phyloP scores from a whole-genome alignment of 2,888 invertebrate genomes.

The Carterocephalus palaemon region DNA sequence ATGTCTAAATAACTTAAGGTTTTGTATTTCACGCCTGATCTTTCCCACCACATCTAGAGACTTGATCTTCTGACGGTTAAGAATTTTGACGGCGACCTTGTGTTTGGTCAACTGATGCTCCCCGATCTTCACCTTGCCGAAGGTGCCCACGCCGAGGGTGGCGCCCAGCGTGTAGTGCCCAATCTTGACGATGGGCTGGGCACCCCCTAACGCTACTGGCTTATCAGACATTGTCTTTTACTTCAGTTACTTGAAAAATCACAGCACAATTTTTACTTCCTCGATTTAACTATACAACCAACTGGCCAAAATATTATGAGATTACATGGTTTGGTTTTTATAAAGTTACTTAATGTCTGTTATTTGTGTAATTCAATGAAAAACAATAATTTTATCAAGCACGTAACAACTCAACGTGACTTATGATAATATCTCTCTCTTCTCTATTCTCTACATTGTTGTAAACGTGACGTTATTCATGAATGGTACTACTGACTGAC shows the following conservation, averaged over 20 bases:
- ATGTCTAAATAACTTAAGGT: constrained; percentile 98
- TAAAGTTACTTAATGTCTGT: no score
- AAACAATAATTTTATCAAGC: no score
- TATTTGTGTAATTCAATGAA: no score
- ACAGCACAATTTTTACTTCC: constrained; percentile 23
- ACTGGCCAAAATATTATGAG: no score
- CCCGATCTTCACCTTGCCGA: constrained; percentile 99
- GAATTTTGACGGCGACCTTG: constrained; percentile 98
- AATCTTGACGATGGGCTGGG: constrained; percentile 93
- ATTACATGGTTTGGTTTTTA: no score
- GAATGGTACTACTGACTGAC: no score
- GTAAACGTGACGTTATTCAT: no score
- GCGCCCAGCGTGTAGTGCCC: constrained; percentile 97
- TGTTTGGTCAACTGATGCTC: constrained; percentile 98
- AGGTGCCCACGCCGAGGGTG: constrained; percentile 96
- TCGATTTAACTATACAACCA: constrained; percentile 14
- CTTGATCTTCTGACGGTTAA: constrained; percentile 99
- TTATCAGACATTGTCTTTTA: constrained; percentile 59
- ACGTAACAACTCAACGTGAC: no score
- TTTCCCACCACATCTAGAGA: constrained; percentile 99
- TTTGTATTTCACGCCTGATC: constrained; percentile 98
- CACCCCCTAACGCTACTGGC: constrained; percentile 56
- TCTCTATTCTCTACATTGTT: no score
- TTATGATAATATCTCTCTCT: no score
- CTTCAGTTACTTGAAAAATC: constrained; percentile 23